These are phyloP conservation scores for Cephonodes hylas DNA, from an alignment of 2,888 invertebrate species.

Conservation along the genomic window DNA sequence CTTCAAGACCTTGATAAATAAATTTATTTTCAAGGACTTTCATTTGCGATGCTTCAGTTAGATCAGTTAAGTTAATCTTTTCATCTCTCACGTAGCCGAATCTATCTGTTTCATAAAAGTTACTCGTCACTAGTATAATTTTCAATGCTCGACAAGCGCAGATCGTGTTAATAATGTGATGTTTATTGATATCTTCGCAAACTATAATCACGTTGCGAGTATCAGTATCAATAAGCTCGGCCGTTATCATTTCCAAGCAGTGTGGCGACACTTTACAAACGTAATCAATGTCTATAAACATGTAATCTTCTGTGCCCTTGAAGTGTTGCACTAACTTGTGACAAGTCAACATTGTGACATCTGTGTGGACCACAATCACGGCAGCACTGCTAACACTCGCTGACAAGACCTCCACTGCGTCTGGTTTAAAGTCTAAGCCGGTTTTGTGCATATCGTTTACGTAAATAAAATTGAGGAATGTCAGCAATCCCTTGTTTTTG, in stretches of 20 bases:
- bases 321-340: constrained; percentile 7
- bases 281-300: constrained; percentile 11
- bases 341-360: neutral
- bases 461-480: neutral
- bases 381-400: neutral
- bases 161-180: neutral
- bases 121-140: constrained; percentile 6
- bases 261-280: neutral
- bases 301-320: neutral
- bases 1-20: constrained; percentile 3
- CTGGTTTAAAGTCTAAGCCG: neutral
- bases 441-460: neutral
- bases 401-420: neutral
- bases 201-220: neutral
- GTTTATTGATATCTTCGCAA: constrained; percentile 7
- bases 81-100: neutral
- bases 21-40: constrained; percentile 10
- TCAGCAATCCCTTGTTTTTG: neutral
- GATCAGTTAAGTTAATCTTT: neutral
- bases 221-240: neutral
- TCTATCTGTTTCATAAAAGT: neutral
- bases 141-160: neutral
- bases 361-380: neutral
- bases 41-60: neutral
- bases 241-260: neutral